Conservation (phyloP, 2,113 vertebrate species). For the Zeus faber region DNA sequence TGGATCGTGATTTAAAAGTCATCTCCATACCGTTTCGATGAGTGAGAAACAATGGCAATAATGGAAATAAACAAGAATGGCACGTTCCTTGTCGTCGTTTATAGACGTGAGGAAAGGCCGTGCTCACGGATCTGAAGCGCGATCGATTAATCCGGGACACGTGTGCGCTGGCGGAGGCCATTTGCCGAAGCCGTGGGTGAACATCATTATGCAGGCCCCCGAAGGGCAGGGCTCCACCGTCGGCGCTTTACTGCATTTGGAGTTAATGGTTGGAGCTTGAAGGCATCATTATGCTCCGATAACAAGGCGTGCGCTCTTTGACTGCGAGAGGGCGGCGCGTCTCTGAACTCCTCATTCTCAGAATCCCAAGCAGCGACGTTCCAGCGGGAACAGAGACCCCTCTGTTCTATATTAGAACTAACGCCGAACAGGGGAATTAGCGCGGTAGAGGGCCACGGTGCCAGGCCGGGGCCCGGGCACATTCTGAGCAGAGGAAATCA, state of each 20-base stretch:
- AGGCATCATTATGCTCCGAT: constrained; percentile 64
- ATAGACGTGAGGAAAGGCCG: constrained; percentile 9
- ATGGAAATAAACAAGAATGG: constrained; percentile 34
- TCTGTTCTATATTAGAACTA: constrained; percentile 67
- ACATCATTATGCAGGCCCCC: constrained; percentile 54
- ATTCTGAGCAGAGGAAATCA: constrained; percentile 22
- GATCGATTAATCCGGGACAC: constrained; percentile 43
- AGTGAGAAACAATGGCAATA: constrained; percentile 37
- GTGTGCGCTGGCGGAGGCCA: constrained; percentile 45
- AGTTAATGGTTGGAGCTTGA: constrained; percentile 62
- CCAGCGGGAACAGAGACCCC: constrained; percentile 58
- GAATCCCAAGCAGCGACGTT: constrained; percentile 63
- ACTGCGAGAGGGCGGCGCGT: constrained; percentile 53
- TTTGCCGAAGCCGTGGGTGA: constrained; percentile 54
- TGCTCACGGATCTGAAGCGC: constrained; percentile 29
- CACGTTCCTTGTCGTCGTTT: constrained; percentile 37
- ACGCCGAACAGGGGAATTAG: constrained; percentile 50
- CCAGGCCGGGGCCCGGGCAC: too few relatives aligned
- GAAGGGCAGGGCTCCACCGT: constrained; percentile 59
- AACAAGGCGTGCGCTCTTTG: constrained; percentile 66
- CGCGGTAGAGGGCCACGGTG: constrained; percentile 31
- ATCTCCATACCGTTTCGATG: constrained; percentile 43
- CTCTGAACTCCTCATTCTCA: constrained; percentile 66
- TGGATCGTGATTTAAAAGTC: too few relatives aligned
- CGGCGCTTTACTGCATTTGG: constrained; percentile 63